Percentiles rank a stretch among this genome's conserved stretches.
Conservation (phyloP, 2,113 vertebrate species). For the Spermophilus dauricus region DNA sequence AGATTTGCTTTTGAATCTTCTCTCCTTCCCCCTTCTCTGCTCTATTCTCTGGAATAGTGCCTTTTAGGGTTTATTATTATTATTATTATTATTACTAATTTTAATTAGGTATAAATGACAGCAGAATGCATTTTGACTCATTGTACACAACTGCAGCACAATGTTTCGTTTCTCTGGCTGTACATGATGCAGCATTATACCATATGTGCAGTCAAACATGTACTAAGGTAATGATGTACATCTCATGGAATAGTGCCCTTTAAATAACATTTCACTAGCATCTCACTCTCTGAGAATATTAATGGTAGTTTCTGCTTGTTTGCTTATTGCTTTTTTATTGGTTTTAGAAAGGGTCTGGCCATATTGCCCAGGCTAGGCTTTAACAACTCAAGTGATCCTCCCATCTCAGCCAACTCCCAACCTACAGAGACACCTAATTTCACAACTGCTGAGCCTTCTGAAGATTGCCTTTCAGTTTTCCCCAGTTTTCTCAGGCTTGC, state of each 20-base stretch:
- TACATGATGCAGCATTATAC: no score
- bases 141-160: no score
- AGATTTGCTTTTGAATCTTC: background rate
- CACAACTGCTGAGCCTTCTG: background rate
- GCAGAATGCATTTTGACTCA: no score
- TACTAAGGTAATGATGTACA: no score
- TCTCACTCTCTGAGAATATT: background rate
- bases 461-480: background rate
- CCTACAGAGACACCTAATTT: background rate
- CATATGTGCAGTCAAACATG: no score
- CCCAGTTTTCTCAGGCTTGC: background rate
- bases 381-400: background rate
- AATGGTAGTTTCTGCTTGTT: background rate
- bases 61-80: no score
- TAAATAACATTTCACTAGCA: background rate
- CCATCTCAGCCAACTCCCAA: background rate
- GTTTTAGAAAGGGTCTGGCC: background rate
- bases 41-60: background rate
- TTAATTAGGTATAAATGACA: no score
- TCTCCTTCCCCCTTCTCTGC: background rate
- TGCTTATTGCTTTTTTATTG: background rate
- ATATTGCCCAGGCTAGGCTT: background rate
- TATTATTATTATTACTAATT: no score
- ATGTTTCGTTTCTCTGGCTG: no score
- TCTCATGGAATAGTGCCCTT: background rate